phyloP scores from a whole-genome alignment of 2,113 vertebrate genomes.

The Leuciscus idus region DNA sequence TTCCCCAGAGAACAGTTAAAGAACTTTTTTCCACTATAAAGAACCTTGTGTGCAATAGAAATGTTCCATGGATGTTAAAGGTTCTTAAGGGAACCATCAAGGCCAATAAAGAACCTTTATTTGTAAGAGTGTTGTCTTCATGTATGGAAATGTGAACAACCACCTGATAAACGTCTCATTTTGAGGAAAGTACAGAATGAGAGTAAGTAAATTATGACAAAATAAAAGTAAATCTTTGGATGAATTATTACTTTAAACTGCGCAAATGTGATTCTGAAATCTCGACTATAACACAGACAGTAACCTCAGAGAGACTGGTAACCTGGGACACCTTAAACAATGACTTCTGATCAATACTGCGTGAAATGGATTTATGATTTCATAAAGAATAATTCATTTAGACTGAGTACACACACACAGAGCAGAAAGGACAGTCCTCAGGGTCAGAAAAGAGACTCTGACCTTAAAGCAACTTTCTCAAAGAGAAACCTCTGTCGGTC shows the following conservation, averaged over 20 bases:
- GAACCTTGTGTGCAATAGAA: too few relatives aligned
- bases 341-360: constrained; percentile 34
- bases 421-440: background rate
- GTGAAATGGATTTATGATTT: constrained; percentile 5
- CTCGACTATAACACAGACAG: background rate
- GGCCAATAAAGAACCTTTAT: too few relatives aligned
- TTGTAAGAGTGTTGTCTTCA: too few relatives aligned
- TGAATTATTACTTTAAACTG: background rate
- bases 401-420: background rate
- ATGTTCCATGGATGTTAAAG: too few relatives aligned
- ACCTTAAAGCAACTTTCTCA: constrained; percentile 10
- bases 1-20: too few relatives aligned
- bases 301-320: background rate
- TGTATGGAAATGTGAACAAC: too few relatives aligned
- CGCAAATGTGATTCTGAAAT: background rate
- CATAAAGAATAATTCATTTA: background rate
- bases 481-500: background rate
- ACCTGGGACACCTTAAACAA: background rate
- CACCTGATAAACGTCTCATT: too few relatives aligned
- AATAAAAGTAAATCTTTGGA: background rate
- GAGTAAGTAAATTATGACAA: too few relatives aligned
- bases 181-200: too few relatives aligned
- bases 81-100: too few relatives aligned
- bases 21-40: too few relatives aligned
- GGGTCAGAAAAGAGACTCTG: background rate